These are phyloP conservation scores for Varanus komodoensis DNA, from an alignment of 2,113 vertebrate genomes.

Conservation along the genomic window DNA sequence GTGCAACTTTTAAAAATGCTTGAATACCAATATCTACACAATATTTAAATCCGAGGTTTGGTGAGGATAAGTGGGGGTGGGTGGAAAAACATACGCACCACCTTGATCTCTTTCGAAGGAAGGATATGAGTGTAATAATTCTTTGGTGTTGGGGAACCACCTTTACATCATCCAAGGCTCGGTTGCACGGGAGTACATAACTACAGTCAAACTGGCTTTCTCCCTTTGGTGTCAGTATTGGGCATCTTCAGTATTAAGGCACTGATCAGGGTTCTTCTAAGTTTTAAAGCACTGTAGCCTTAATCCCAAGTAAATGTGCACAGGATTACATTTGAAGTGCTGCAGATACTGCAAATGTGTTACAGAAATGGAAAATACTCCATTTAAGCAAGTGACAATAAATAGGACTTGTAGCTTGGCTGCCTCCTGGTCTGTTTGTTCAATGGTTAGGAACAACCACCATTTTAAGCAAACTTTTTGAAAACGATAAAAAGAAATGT, in stretches of 20 bases:
- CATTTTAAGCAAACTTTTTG: background rate
- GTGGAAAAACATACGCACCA: no score
- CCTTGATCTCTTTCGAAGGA: no score
- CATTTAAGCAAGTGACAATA: background rate
- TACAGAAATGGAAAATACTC: background rate
- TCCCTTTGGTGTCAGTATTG: background rate
- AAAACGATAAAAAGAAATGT: constrained; percentile 58
- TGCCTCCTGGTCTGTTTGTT: background rate
- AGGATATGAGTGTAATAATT: no score
- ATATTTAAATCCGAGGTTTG: no score
- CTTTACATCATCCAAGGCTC: background rate
- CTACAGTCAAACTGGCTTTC: no score
- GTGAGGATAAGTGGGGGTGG: no score
- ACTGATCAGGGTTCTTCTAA: background rate
- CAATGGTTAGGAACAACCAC: background rate
- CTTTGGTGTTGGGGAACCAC: background rate
- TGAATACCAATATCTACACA: background rate
- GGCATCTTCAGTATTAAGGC: background rate
- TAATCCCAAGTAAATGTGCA: background rate
- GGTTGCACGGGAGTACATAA: background rate
- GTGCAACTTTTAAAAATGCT: background rate
- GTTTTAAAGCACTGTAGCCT: background rate
- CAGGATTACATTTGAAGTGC: background rate
- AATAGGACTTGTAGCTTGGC: background rate
- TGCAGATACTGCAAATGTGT: background rate